phyloP scores from a whole-genome alignment of 2,113 vertebrate genomes.

The Siphamia tubifer region DNA sequence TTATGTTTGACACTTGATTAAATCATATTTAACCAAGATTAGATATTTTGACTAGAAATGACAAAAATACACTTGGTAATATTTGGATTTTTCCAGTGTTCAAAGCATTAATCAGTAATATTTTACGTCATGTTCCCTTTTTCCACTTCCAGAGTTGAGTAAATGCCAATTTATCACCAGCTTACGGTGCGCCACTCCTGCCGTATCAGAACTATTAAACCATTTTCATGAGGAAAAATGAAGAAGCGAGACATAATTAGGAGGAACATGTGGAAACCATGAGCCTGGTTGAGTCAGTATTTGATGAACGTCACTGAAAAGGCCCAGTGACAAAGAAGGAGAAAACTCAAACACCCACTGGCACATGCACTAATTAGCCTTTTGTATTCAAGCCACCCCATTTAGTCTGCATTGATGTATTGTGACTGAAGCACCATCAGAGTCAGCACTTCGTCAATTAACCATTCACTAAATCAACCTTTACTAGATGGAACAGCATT shows the following conservation, averaged over 20 bases:
- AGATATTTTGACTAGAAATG: too few species aligned
- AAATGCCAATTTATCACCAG: neutral
- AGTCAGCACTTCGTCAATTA: slow-evolving; percentile 17
- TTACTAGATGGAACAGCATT: neutral
- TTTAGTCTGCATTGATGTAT: neutral
- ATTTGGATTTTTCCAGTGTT: too few species aligned
- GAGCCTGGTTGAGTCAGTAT: slow-evolving; percentile 22
- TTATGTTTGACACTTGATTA: too few species aligned
- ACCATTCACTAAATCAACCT: slow-evolving; percentile 11
- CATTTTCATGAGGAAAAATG: neutral
- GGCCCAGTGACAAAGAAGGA: slow-evolving; percentile 6
- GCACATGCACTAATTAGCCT: neutral
- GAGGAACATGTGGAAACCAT: neutral
- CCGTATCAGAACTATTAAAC: neutral
- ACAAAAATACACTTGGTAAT: too few species aligned
- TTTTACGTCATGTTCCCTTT: neutral
- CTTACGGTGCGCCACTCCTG: neutral
- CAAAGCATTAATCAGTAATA: neutral
- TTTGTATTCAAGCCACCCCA: neutral
- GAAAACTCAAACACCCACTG: slow-evolving; percentile 8
- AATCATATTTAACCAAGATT: too few species aligned
- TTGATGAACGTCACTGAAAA: slow-evolving; percentile 7
- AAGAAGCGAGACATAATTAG: neutral
- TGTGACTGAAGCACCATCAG: neutral
- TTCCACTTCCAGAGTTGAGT: neutral